A percentile compares a stretch with the other conserved stretches of the same genome.
Conservation (phyloP, 2,888 invertebrate genomes). For the Parthenolecanium corni region DNA sequence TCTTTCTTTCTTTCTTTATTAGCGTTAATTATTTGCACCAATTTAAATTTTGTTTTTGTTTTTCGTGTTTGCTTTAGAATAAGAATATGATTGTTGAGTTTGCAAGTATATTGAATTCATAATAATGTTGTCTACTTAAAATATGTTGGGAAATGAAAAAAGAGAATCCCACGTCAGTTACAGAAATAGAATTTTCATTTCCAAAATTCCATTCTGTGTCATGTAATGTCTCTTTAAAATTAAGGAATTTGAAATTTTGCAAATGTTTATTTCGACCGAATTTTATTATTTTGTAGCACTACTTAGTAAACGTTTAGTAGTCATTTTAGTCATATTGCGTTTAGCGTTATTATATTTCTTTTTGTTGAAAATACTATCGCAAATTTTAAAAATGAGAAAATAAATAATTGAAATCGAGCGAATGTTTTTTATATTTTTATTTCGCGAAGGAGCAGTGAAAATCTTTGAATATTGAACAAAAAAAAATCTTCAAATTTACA, state of each 20-base stretch:
- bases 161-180: no score
- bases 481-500: no score
- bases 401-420: no score
- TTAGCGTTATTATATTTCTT: no score
- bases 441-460: no score
- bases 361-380: no score
- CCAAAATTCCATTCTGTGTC: no score
- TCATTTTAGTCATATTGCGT: slow-evolving; percentile 19
- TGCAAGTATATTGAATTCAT: background rate
- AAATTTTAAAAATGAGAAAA: no score
- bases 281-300: slow-evolving; percentile 7
- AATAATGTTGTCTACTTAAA: slow-evolving; percentile 9
- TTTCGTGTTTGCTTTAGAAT: background rate
- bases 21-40: slow-evolving; percentile 5
- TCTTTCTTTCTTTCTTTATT: slow-evolving; percentile 6
- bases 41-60: slow-evolving; percentile 1
- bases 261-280: background rate
- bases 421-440: no score
- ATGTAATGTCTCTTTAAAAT: no score
- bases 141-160: background rate
- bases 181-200: no score
- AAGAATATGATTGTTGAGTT: background rate
- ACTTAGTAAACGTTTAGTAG: slow-evolving; percentile 18
- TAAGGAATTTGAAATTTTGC: background rate
- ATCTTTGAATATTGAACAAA: no score